Evolutionary conservation across 2,888 invertebrate genomes (phyloP), one percentile per base, ranked within the genome.

Genomic region (Polylopha cassiicola): DNA sequence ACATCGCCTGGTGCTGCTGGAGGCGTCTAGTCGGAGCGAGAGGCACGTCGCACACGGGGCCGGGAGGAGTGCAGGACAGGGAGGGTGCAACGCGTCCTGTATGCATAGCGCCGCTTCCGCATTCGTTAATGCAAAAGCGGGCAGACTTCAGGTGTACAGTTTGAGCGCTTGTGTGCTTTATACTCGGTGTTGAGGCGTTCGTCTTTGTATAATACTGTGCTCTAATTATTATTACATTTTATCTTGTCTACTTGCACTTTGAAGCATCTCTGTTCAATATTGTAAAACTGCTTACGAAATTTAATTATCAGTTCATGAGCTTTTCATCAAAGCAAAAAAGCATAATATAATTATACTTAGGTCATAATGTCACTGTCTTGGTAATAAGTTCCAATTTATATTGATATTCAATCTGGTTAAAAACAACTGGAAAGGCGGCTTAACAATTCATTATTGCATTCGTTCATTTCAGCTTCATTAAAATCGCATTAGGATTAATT

Each of bases 401-500:
- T 70, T 71, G 58, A 51, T 53, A 55, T 63, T 58, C 53, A 58
- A 48, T 59, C 60, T 58, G 48, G 46, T 51, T 59, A 61, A 55
- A 61, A 64, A 74, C 78, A 76, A 74, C 65, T 69, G 71, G 66
- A 67, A 73, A 68, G 50, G 67, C 60, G 65, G 74, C 77, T 81
- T 79, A 77, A 65, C 74, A 74, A 75, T 81, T 81, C 81, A 84
- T 82, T 79, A 79, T 65, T 73, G 71, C 77, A 79, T 80, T 82
- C 80, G 71, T 82, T 79, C 76, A 76, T 79, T 82, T 77, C 68
- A 71, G 73, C 76, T 84, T 85, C 84, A 85, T 85, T 85, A 85
- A 85, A 82, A 84, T 84, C 84, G 84, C 78, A 84, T 85, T 85
- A 84, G 84, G 85, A 84, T 85, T 85, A 85, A 80, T 85, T 82